These are phyloP conservation scores for Myotis daubentonii DNA, from an alignment of 2,797 vertebrate species.

Conservation along the genomic window DNA sequence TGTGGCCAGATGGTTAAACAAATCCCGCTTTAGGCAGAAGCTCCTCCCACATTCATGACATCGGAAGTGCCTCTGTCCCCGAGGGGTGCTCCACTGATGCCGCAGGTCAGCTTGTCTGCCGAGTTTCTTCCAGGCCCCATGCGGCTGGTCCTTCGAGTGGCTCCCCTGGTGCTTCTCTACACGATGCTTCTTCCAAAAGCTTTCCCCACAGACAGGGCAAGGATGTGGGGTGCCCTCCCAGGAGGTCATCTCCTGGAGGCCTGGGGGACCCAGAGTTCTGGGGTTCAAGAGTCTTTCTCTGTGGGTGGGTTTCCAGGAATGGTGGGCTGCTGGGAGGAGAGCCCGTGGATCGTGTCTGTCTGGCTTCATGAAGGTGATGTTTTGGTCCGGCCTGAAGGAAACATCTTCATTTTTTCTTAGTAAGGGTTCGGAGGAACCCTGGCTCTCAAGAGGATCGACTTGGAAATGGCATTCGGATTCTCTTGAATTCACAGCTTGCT, in stretches of 20 bases:
- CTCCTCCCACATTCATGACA: slow-evolving; percentile 50
- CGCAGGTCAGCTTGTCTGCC: fast-evolving
- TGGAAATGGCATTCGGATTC: neutral
- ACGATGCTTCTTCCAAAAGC: slow-evolving; percentile 10
- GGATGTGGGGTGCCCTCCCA: neutral
- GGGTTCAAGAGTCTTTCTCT: neutral
- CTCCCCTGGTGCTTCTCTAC: neutral
- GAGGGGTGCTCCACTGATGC: neutral
- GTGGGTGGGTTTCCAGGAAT: neutral
- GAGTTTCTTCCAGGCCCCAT: neutral
- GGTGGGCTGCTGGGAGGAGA: neutral
- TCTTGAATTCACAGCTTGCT: neutral
- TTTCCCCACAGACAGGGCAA: neutral
- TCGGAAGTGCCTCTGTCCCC: neutral
- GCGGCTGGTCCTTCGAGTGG: neutral
- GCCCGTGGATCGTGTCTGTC: fast-evolving
- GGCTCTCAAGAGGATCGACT: neutral
- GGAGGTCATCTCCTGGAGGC: neutral
- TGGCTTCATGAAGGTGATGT: fast-evolving
- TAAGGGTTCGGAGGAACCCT: neutral
- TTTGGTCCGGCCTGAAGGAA: neutral
- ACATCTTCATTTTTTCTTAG: neutral
- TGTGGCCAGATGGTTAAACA: neutral
- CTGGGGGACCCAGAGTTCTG: neutral
- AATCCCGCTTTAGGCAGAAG: slow-evolving; percentile 21